Evolutionary conservation across 1,140 invertebrate species (phyloP).

Genomic region (Calephelis virginiensis): DNA sequence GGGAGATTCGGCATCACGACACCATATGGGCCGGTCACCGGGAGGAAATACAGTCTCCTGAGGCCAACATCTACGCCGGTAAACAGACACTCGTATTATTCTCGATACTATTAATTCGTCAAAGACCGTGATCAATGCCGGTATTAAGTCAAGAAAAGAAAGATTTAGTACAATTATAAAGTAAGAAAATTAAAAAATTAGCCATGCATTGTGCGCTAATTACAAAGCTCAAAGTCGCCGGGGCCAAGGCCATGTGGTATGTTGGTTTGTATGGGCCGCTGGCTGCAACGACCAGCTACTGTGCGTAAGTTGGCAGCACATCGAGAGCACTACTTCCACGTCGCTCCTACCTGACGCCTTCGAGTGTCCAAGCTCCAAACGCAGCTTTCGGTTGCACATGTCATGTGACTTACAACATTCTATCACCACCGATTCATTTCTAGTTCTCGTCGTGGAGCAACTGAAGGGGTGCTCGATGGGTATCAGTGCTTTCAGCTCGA

Average conservation of each 20-base stretch:
- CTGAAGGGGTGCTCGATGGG: conserved; percentile 75
- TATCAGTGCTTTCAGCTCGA: conserved; percentile 68
- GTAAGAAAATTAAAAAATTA: conserved; percentile 48
- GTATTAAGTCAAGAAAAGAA: conserved; percentile 44
- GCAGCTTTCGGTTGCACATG: conserved; percentile 78
- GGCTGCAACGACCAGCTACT: conserved; percentile 43
- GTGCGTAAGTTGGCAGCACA: conserved; percentile 53
- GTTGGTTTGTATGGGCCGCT: conserved; percentile 24
- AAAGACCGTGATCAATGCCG: conserved; percentile 68
- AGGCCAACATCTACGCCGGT: conserved; percentile 79
- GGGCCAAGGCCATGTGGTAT: background rate
- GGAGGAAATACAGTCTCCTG: conserved; percentile 76
- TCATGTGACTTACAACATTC: conserved; percentile 72
- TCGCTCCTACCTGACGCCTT: conserved; percentile 76
- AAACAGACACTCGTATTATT: conserved; percentile 51
- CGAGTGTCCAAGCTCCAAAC: conserved; percentile 63
- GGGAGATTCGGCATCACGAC: conserved; percentile 76
- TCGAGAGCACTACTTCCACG: conserved; percentile 49
- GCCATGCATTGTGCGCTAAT: conserved; percentile 59
- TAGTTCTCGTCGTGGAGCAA: conserved; percentile 70
- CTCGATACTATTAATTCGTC: conserved; percentile 22
- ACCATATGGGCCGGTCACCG: conserved; percentile 81
- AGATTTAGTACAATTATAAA: conserved; percentile 61
- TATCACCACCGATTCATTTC: conserved; percentile 71
- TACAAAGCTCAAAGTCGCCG: conserved; percentile 42